phyloP scores from a whole-genome alignment of 2,888 invertebrate species.

The Anthophora plumipes region DNA sequence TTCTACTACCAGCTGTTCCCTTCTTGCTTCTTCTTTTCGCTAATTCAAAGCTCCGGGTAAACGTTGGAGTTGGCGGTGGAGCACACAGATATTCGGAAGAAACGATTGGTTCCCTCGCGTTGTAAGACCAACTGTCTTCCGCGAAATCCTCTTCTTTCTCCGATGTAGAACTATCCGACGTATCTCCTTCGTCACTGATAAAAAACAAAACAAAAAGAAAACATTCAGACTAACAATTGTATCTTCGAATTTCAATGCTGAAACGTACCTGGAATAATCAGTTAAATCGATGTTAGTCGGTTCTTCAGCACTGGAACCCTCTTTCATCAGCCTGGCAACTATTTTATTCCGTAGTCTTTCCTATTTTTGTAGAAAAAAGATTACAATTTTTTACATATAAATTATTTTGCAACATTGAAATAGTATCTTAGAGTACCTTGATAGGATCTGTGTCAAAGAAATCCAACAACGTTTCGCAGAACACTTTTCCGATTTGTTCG shows the following conservation, averaged over 20 bases:
- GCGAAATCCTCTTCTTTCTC: constrained; percentile 84
- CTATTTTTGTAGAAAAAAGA: constrained; percentile 79
- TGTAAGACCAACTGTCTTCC: constrained; percentile 39
- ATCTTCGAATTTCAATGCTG: not conserved
- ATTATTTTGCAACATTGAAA: no score
- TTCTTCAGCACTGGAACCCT: constrained; percentile 95
- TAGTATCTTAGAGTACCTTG: constrained; percentile 87
- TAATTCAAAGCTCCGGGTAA: constrained; percentile 72
- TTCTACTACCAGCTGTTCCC: constrained; percentile 60
- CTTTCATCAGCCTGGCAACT: constrained; percentile 90
- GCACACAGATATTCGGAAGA: constrained; percentile 84
- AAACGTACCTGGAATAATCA: constrained; percentile 92
- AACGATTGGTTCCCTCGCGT: constrained; percentile 17
- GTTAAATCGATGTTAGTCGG: constrained; percentile 94
- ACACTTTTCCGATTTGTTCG: constrained; percentile 93
- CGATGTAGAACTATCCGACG: constrained; percentile 90
- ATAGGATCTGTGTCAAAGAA: constrained; percentile 94
- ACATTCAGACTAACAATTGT: no score
- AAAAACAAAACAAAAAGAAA: not conserved
- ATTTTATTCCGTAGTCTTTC: constrained; percentile 93
- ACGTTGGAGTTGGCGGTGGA: constrained; percentile 90
- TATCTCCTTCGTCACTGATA: constrained; percentile 91
- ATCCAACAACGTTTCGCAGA: constrained; percentile 96
- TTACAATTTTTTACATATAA: no score
- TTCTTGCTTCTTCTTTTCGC: constrained; percentile 67